Evolutionary conservation across 2,797 vertebrate species (phyloP).

Genomic region (Gila robusta): DNA sequence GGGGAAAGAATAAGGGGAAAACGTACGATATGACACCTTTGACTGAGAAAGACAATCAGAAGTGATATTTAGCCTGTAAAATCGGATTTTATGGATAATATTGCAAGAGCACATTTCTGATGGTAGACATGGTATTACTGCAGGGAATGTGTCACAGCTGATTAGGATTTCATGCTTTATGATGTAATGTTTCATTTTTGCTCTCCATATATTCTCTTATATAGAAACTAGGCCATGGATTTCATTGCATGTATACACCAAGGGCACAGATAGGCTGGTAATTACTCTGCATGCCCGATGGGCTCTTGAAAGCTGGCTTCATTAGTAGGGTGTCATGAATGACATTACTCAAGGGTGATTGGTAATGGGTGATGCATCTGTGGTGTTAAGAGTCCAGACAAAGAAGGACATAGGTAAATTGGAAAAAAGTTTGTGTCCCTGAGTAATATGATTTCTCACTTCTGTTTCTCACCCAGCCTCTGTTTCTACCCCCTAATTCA

Average conservation of each 20-base stretch:
- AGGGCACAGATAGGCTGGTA: slow-evolving; percentile 30
- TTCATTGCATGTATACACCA: slow-evolving; percentile 19
- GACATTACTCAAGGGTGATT: slow-evolving; percentile 31
- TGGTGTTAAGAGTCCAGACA: slow-evolving; percentile 29
- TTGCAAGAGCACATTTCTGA: not conserved
- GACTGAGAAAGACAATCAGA: slow-evolving; percentile 1
- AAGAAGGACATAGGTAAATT: slow-evolving; percentile 15
- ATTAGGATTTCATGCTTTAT: slow-evolving; percentile 36
- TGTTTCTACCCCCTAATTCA: slow-evolving; percentile 26
- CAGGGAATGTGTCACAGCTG: slow-evolving; percentile 1
- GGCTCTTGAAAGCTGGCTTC: slow-evolving; percentile 39
- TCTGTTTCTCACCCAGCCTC: not conserved
- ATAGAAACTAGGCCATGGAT: slow-evolving; percentile 4
- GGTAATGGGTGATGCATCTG: slow-evolving; percentile 18
- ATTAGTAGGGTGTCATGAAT: slow-evolving; percentile 43
- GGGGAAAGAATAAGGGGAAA: not conserved
- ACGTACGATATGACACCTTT: not conserved
- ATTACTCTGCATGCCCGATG: slow-evolving; percentile 20
- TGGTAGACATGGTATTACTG: slow-evolving; percentile 9
- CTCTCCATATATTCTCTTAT: not conserved
- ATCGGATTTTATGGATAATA: slow-evolving; percentile 5
- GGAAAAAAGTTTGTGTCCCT: slow-evolving; percentile 36
- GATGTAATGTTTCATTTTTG: not conserved
- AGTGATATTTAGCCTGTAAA: slow-evolving; percentile 21
- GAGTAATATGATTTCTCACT: slow-evolving; percentile 27